A percentile compares a stretch with the other conserved stretches of the same genome.
Conservation (phyloP, 2,113 vertebrate genomes). For the Brienomyrus longianalis region DNA sequence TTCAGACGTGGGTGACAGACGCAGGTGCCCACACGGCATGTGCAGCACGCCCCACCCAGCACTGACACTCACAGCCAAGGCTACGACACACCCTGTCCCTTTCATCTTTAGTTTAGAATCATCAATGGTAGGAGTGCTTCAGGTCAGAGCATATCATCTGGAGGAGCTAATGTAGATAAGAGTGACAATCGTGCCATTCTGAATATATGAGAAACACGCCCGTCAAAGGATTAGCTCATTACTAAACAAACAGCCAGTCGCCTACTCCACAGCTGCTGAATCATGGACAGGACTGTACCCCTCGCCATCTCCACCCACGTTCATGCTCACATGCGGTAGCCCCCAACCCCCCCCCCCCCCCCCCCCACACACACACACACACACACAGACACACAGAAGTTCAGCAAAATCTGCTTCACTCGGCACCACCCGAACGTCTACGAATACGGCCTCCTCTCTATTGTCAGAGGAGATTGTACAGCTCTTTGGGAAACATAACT, state of each 20-base stretch:
- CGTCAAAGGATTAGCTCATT: constrained; percentile 32
- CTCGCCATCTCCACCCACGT: constrained; percentile 4
- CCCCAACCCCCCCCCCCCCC: constrained; percentile 66
- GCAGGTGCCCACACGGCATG: neutral
- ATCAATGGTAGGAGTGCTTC: neutral
- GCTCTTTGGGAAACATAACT: neutral
- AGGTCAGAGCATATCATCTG: neutral
- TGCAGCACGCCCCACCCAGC: neutral
- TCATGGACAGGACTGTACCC: neutral
- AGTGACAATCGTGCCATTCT: neutral
- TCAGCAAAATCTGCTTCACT: neutral
- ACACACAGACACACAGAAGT: constrained; percentile 14
- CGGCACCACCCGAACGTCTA: neutral
- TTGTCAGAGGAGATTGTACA: neutral
- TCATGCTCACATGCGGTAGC: constrained; percentile 34
- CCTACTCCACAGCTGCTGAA: constrained; percentile 47
- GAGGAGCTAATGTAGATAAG: neutral
- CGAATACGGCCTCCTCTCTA: neutral
- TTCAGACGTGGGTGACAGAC: neutral
- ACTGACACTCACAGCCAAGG: neutral
- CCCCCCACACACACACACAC: constrained; percentile 23
- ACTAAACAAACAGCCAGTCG: constrained; percentile 57
- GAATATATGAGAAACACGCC: neutral
- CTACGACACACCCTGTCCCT: neutral
- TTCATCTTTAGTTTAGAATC: neutral